Evolutionary conservation across 2,888 invertebrate species (phyloP).

Genomic region (Drosophila melanocephala): DNA sequence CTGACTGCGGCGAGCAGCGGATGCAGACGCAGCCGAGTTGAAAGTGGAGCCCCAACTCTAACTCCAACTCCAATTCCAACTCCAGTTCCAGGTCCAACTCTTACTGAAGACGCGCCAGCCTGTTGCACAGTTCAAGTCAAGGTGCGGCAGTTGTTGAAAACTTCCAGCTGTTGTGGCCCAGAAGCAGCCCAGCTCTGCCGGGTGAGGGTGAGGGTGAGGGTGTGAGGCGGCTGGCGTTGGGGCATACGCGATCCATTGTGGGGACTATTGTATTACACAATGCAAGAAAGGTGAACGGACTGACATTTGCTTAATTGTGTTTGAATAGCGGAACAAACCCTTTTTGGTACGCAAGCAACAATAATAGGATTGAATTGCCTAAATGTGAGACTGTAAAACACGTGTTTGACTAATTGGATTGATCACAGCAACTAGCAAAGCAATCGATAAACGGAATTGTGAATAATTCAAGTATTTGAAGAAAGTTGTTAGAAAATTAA

Average conservation of each 20-base stretch:
- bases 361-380: conserved; percentile 12
- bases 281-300: conserved; percentile 65
- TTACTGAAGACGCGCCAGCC: neutral
- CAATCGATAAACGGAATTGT: neutral
- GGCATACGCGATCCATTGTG: neutral
- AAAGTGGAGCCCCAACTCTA: conserved; percentile 55
- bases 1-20: conserved; percentile 41
- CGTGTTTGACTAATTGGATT: conserved; percentile 3
- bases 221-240: neutral
- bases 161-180: conserved; percentile 42
- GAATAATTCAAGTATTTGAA: neutral
- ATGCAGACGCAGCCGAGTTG: conserved; percentile 63
- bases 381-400: neutral
- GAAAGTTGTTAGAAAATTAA: neutral
- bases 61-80: neutral
- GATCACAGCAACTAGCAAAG: neutral
- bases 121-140: conserved; percentile 25
- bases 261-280: conserved; percentile 43
- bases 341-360: conserved; percentile 21
- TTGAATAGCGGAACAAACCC: conserved; percentile 71
- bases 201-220: neutral
- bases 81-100: neutral
- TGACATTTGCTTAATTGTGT: conserved; percentile 73
- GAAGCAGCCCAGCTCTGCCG: conserved; percentile 11
- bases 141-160: conserved; percentile 53